Base-by-base conservation (phyloP, 2,888 invertebrate species). In the Noctua pronuba region DNA sequence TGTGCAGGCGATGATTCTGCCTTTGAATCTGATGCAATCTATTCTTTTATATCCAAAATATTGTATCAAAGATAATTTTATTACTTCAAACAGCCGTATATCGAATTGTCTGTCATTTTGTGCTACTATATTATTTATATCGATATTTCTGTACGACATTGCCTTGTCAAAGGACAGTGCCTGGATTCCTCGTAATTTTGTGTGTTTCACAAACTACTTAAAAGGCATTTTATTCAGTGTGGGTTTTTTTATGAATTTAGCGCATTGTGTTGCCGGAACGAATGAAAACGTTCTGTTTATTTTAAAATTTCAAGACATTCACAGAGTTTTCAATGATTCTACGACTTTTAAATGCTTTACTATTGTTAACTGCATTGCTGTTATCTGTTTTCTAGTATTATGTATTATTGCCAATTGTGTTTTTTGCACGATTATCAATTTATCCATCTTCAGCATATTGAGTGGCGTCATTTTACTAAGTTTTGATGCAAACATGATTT, bases 11-110 rank as follows among this genome's bases (percentile, higher is more conserved):
- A 64, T 78, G 55, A 46, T 78, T 28, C 24, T 64, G n/a, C 70
- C 78, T 65, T 31, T 78, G 44, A 70, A 79, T 28, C 6, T 76
- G 11, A 18, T 68, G 44, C 49, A 77, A 44, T 28, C 31, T 18
- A 35, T 77, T 46, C 24, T 21, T 5, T 64, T 64, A 16, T 64
- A 18, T 35, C 79, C 77, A 13, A 78, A 78, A 62, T 78, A 78
- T 69, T 18, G 55, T 16, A 79, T 78, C 7, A 64, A n/a, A 4
- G 16, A 78, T 38, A 69, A 79, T n/a, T 55, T 18, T 10, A 70
- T 78, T n/a, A 24, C 31, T 21, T n/a, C 64, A 16, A 78, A 78
- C 21, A 79, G n/a, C 13, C 24, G n/a, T 55, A 0, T 49, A 5
- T 35, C 62, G 1, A 78, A 78, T 52, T 52, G 62, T 5, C 0